A percentile compares a stretch with the other conserved stretches of the same genome.
phyloP scores from a whole-genome alignment of 2,888 invertebrate genomes.

The Dryomyza anilis region DNA sequence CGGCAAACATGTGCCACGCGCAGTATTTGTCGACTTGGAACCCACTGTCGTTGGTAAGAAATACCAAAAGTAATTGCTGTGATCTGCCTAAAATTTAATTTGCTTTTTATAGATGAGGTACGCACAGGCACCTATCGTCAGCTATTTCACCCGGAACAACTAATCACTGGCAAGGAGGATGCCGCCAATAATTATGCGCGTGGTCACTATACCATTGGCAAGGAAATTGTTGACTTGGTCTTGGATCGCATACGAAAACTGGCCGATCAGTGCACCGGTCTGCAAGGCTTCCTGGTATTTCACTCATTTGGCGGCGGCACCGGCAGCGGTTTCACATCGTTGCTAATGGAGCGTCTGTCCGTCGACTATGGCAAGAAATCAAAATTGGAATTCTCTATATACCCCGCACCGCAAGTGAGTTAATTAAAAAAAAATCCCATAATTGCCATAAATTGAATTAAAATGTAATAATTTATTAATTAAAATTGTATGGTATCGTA shows the following conservation, averaged over 20 bases:
- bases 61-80: background rate
- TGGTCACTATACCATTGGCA: slow-evolving; percentile 93
- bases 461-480: background rate
- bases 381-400: slow-evolving; percentile 91
- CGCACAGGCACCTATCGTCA: slow-evolving; percentile 82
- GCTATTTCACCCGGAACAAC: slow-evolving; percentile 89
- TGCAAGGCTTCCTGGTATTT: slow-evolving; percentile 88
- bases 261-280: slow-evolving; percentile 85
- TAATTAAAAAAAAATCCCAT: background rate
- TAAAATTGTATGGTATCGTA: slow-evolving; percentile 54
- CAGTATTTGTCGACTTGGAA: slow-evolving; percentile 89
- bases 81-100: background rate
- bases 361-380: slow-evolving; percentile 94
- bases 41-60: slow-evolving; percentile 86
- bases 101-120: slow-evolving; percentile 70
- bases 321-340: slow-evolving; percentile 90
- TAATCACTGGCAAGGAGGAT: slow-evolving; percentile 91
- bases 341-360: slow-evolving; percentile 89
- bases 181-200: slow-evolving; percentile 94
- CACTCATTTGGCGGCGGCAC: slow-evolving; percentile 92
- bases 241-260: slow-evolving; percentile 81
- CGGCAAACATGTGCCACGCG: slow-evolving; percentile 86
- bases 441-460: background rate
- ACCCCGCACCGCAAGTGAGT: slow-evolving; percentile 87
- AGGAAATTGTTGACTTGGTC: slow-evolving; percentile 85